Base-by-base conservation (phyloP, 2,113 vertebrate species). In the Thermophis baileyi region DNA sequence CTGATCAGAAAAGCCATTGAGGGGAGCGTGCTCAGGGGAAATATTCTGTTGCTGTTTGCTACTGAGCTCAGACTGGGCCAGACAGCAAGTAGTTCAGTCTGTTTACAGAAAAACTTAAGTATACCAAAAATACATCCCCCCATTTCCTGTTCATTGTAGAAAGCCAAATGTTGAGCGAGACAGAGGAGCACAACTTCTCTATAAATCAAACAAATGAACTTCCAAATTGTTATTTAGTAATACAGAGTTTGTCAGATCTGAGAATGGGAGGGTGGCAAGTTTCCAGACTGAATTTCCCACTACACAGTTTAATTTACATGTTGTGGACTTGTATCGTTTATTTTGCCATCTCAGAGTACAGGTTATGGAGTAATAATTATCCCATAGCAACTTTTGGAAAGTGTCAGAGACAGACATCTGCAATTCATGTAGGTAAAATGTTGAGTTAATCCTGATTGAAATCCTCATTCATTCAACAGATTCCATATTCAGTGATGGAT, bases 101-200 rank as follows among this genome's bases (percentile, higher is more conserved):
- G 97, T 97, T 97, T 97, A 96, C 97, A 96, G 96, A 96, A 97
- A 89, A 96, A 94, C 94, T 91, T 94, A 60, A 95, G 96, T 90
- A 96, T 95, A 95, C 96, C 94, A 95, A 97, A 97, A 97, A 97
- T 97, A 94, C 96, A 95, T 96, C 96, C 97, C 93, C 94, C 96
- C 96, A 4, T 96, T 97, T 97, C 97, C 96, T 97, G 95, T 97
- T 96, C 95, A 94, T 93, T 85, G 49, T 94, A 94, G 95, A 91
- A 2, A 97, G 96, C 96, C 96, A 97, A 97, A 94, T 90, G 0
- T 94, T 4, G 4, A 0, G 57, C 94, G 94, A 88, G 95, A 94
- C 96, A 96, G 95, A 92, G 35, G 30, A 47, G 47, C 69, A 60
- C 88, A 93, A 93, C 14, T n/a, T 50, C 53, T 69, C 89, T 90